Evolutionary conservation across 2,797 vertebrate genomes (phyloP).

Genomic region (Sus cebifrons): DNA sequence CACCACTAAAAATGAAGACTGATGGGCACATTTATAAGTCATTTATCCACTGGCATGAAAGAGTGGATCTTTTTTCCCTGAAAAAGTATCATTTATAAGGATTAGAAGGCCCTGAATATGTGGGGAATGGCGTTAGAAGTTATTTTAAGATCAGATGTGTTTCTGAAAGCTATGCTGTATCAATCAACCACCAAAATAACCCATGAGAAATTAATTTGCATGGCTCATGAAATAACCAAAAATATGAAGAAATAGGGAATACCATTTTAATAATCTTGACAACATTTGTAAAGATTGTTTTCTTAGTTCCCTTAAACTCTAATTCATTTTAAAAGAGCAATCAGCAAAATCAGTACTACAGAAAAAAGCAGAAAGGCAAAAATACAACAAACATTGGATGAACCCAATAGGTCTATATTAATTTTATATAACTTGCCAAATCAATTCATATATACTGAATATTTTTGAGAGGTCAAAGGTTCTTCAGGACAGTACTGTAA

Average conservation of each 20-base stretch:
- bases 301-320: neutral
- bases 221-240: neutral
- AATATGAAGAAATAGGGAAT: neutral
- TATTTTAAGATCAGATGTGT: neutral
- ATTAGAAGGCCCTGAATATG: neutral
- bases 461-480: neutral
- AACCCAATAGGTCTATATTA: neutral
- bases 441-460: neutral
- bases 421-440: neutral
- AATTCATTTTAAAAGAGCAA: neutral
- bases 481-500: neutral
- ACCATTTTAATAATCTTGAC: neutral
- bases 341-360: neutral
- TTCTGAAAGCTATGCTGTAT: neutral
- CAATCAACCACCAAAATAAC: neutral
- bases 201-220: neutral
- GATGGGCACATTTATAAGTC: neutral
- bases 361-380: neutral
- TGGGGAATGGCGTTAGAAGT: neutral
- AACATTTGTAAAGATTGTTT: neutral
- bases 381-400: neutral
- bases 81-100: conserved; percentile 16
- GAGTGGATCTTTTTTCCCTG: neutral
- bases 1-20: neutral
- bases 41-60: neutral